Conservation (phyloP, 2,888 invertebrate genomes). For the Pristionchus entomophagus region DNA sequence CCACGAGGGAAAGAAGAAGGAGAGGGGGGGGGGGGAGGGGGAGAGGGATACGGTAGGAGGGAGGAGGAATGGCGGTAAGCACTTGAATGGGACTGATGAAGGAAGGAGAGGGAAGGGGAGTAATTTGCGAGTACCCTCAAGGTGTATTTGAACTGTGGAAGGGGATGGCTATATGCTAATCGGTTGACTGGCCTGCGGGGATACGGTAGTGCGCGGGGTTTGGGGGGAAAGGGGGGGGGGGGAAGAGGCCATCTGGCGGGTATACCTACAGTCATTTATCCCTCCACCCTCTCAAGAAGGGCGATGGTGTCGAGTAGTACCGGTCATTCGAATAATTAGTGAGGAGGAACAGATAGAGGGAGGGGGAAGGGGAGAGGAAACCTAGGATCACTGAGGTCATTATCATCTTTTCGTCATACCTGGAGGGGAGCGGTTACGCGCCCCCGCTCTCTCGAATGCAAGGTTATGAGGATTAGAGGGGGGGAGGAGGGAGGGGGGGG, state of each 20-base stretch:
- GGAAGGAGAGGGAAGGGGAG: not conserved
- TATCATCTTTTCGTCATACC: slow-evolving; percentile 26
- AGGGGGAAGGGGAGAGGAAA: not conserved
- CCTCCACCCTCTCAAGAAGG: not conserved
- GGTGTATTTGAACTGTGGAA: not conserved
- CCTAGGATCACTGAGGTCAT: slow-evolving; percentile 11
- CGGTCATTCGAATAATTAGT: slow-evolving; percentile 37
- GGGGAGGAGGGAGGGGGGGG: not conserved
- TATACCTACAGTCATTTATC: slow-evolving; percentile 17
- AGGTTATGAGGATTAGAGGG: not conserved
- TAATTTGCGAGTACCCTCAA: not conserved
- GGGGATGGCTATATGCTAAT: not conserved
- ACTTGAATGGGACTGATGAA: no score
- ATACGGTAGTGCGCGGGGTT: slow-evolving; percentile 11
- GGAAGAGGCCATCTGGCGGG: slow-evolving; percentile 15
- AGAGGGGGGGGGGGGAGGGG: not conserved
- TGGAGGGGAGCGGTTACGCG: not conserved
- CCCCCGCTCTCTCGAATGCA: not conserved
- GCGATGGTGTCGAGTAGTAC: slow-evolving; percentile 10
- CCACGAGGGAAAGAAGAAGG: not conserved
- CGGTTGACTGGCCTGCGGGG: slow-evolving; percentile 6
- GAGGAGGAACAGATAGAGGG: not conserved
- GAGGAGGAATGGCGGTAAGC: no score
- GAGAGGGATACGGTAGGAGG: not conserved
- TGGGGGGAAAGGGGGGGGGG: not conserved